A percentile compares a stretch with the other conserved stretches of the same genome.
Evolutionary conservation across 2,113 vertebrate genomes (phyloP).

Genomic region (Crotalus helleri): DNA sequence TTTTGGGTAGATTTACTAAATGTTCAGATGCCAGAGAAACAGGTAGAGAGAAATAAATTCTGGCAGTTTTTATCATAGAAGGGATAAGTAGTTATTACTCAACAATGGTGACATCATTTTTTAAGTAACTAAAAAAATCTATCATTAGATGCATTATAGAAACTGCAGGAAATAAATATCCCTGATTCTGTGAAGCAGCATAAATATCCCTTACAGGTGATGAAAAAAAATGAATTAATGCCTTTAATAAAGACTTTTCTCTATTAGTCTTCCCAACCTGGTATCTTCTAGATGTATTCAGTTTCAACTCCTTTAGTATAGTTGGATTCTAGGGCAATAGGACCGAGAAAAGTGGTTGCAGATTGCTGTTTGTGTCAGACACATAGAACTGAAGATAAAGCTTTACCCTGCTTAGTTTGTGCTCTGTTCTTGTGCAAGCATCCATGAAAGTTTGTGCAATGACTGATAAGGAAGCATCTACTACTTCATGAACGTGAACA

Average conservation of each 20-base stretch:
- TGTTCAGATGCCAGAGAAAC: not conserved
- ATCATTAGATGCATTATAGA: conserved; percentile 19
- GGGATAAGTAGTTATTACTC: not conserved
- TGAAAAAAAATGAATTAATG: not conserved
- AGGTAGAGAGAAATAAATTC: not conserved
- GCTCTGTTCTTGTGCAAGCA: conserved; percentile 96
- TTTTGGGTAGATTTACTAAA: not conserved
- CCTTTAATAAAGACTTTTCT: not conserved
- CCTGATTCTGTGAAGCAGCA: conserved; percentile 29
- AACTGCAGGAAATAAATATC: not conserved
- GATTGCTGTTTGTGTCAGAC: conserved; percentile 21
- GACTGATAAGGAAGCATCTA: conserved; percentile 95
- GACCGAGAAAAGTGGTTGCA: not conserved
- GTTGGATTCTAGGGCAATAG: not conserved
- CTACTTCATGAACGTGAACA: conserved; percentile 93
- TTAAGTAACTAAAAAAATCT: not conserved
- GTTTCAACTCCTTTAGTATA: not conserved
- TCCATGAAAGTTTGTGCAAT: conserved; percentile 99
- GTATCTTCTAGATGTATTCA: not conserved
- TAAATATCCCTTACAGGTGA: conserved; percentile 6
- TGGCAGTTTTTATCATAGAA: not conserved
- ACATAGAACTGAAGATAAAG: conserved; percentile 52
- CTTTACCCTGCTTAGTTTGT: conserved; percentile 97
- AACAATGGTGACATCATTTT: not conserved
- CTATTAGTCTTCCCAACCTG: not conserved